Evolutionary conservation across 1,140 invertebrate species (phyloP).

Genomic region (Drosophila yakuba): DNA sequence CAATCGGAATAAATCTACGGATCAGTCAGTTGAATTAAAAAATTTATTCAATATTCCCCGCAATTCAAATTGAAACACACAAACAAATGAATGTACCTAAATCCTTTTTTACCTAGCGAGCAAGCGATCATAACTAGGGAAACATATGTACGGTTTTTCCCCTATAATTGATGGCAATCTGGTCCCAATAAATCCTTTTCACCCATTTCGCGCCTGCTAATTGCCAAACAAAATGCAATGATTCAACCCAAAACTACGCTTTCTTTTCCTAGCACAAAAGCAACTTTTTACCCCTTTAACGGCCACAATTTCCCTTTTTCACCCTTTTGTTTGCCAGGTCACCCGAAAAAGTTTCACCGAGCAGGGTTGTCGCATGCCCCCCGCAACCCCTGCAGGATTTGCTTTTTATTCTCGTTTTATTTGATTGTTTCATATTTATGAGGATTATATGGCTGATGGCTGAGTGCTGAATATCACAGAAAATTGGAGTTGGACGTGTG

Average conservation of each 20-base stretch:
- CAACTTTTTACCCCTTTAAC: conserved; percentile 65
- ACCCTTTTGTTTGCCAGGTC: conserved; percentile 40
- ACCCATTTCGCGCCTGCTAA: conserved; percentile 35
- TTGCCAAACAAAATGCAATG: conserved; percentile 67
- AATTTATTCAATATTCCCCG: no score
- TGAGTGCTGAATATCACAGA: conserved; percentile 52
- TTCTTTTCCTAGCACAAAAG: conserved; percentile 47
- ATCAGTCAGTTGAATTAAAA: no score
- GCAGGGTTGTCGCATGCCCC: conserved; percentile 22
- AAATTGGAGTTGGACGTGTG: conserved; percentile 48
- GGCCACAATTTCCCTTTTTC: conserved; percentile 46
- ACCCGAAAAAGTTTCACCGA: conserved; percentile 49
- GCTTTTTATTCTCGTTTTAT: conserved; percentile 68
- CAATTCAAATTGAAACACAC: no score
- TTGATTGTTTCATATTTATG: conserved; percentile 82
- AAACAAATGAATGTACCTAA: neutral
- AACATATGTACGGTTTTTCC: conserved; percentile 23
- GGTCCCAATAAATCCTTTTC: conserved; percentile 26
- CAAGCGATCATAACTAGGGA: conserved; percentile 12
- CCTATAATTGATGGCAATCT: conserved; percentile 46
- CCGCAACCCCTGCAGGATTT: conserved; percentile 13
- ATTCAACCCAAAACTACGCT: conserved; percentile 51
- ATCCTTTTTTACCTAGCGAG: no score
- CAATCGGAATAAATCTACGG: no score
- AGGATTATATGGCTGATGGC: conserved; percentile 71